A percentile compares a stretch with the other conserved stretches of the same genome.
Conservation (phyloP, 2,888 invertebrate genomes). For the Boloria selene region DNA sequence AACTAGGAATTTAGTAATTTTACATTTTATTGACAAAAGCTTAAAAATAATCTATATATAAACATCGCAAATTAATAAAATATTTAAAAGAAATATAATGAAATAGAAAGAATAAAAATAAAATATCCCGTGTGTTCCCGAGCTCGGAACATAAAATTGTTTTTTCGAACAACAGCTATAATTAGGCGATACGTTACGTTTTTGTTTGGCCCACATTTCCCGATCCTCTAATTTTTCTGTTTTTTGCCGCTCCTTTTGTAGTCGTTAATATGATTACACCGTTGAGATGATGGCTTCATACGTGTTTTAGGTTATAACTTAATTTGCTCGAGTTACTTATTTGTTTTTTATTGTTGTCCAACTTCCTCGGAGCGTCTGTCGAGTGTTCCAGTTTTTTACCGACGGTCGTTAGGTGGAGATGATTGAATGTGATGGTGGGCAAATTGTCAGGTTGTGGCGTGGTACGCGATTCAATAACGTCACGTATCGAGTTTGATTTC, state of each 20-base stretch:
- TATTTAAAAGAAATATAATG: background rate
- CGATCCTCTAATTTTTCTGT: conserved; percentile 81
- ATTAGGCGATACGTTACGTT: conserved; percentile 81
- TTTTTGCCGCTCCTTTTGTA: conserved; percentile 81
- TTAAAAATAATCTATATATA: no score
- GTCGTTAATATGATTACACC: conserved; percentile 83
- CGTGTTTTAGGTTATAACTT: conserved; percentile 83
- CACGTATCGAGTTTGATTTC: conserved; percentile 61
- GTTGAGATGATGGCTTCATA: conserved; percentile 82
- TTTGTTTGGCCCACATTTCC: conserved; percentile 83
- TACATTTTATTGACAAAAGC: no score
- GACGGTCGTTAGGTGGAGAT: conserved; percentile 74
- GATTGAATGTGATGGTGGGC: conserved; percentile 79
- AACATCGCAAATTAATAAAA: background rate
- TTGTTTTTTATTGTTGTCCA: conserved; percentile 78
- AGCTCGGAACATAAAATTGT: conserved; percentile 76
- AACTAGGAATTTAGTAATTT: no score
- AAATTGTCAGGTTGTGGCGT: conserved; percentile 60
- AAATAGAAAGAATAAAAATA: conserved; percentile 25
- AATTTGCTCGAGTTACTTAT: conserved; percentile 79
- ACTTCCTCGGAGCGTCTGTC: conserved; percentile 80
- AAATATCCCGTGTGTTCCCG: conserved; percentile 66
- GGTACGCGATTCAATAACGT: conserved; percentile 45
- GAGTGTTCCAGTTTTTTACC: conserved; percentile 66
- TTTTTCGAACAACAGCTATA: conserved; percentile 80